phyloP scores from a whole-genome alignment of 1,140 invertebrate genomes.

The Neoseiulus cucumeris region DNA sequence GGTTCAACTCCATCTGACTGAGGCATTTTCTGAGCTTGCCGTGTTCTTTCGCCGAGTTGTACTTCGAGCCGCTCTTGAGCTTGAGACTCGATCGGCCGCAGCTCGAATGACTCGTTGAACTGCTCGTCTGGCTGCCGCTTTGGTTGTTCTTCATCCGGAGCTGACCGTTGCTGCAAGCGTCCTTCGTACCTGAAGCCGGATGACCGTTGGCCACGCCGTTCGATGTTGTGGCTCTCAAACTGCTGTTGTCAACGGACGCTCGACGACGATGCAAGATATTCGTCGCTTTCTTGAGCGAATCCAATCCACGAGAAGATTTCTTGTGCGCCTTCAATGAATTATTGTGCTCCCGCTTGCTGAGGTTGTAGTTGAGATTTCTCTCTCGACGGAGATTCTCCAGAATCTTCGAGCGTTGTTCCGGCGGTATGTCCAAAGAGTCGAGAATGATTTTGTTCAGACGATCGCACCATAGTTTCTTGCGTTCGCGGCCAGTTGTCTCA shows the following conservation, averaged over 20 bases:
- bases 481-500: constrained; percentile 1
- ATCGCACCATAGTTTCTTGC: constrained; percentile 5
- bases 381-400: neutral
- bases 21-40: no score
- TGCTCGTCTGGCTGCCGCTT: no score
- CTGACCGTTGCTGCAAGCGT: no score
- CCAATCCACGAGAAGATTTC: neutral
- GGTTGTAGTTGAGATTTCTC: neutral
- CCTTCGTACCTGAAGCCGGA: no score
- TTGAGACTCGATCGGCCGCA: no score
- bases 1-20: no score
- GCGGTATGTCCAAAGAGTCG: neutral
- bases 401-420: neutral
- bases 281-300: constrained; percentile 7
- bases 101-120: no score
- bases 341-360: neutral
- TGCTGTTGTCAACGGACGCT: neutral
- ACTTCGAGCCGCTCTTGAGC: no score
- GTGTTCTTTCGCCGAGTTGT: no score
- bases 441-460: constrained; percentile 4
- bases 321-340: neutral
- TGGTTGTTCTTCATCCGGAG: no score
- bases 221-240: no score
- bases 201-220: no score
- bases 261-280: constrained; percentile 2